phyloP scores from a whole-genome alignment of 2,797 vertebrate species.

The Urophycis tenuis region DNA sequence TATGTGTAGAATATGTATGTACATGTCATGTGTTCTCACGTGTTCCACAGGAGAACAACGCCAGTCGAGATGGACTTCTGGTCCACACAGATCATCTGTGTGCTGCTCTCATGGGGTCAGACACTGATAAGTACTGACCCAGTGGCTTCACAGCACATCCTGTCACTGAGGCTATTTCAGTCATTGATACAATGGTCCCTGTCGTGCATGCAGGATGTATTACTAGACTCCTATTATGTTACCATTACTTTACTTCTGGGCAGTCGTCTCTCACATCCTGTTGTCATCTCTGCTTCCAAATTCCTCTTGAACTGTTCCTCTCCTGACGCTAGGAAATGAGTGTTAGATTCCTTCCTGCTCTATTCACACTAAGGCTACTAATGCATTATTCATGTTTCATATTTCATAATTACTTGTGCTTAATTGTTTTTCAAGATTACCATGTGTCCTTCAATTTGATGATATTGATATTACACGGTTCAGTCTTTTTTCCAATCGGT shows the following conservation, averaged over 20 bases:
- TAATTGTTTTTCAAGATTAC: neutral
- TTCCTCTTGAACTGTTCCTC: neutral
- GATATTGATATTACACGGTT: neutral
- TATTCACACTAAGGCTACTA: neutral
- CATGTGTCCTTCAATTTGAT: no score
- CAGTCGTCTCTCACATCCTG: no score
- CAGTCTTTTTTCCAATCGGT: neutral
- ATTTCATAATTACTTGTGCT: neutral
- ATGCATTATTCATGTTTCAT: neutral
- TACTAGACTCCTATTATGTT: no score
- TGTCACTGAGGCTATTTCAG: no score
- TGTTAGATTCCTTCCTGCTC: neutral
- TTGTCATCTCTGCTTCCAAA: no score
- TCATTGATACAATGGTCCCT: no score
- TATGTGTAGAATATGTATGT: neutral
- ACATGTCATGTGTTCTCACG: neutral
- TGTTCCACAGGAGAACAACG: neutral
- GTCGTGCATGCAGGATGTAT: no score
- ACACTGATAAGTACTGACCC: constrained; percentile 49
- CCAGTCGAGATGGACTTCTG: constrained; percentile 50
- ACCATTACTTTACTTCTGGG: no score
- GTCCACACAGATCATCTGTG: constrained; percentile 44
- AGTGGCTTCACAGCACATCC: no score
- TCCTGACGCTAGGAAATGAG: neutral
- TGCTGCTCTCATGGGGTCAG: constrained; percentile 63